Conservation (phyloP, 2,888 invertebrate genomes). For the Eucera pruinosa region DNA sequence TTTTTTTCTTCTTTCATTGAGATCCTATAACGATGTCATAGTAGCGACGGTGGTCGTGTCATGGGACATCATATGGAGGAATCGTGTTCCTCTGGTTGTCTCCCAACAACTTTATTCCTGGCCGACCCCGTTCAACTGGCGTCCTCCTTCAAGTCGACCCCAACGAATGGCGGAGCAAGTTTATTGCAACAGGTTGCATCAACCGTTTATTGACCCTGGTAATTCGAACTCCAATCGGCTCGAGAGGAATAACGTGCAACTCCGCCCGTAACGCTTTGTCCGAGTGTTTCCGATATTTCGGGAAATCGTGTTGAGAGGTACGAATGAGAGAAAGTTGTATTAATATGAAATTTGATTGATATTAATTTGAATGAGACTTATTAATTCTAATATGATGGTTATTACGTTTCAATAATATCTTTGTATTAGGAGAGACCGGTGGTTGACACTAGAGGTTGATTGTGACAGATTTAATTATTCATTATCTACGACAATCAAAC, state of each 20-base stretch:
- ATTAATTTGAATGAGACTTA: neutral
- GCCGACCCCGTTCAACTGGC: constrained; percentile 18
- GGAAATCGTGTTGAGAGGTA: neutral
- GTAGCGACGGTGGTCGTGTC: neutral
- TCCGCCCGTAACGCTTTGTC: constrained; percentile 13
- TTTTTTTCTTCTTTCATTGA: neutral
- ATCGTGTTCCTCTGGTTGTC: constrained; percentile 17
- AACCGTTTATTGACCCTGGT: constrained; percentile 66
- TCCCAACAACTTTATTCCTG: constrained; percentile 35
- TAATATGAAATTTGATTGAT: neutral
- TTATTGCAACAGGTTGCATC: constrained; percentile 80
- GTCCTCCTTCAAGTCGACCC: constrained; percentile 30
- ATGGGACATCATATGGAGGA: constrained; percentile 38
- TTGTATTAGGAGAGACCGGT: too few species aligned
- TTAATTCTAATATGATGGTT: too few species aligned
- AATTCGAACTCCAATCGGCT: constrained; percentile 51
- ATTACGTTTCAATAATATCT: too few species aligned
- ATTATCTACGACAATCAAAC: too few species aligned
- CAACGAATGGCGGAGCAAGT: constrained; percentile 61
- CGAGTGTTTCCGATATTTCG: neutral
- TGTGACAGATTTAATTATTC: too few species aligned
- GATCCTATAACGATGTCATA: neutral
- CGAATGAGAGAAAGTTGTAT: neutral
- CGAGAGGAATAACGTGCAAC: constrained; percentile 27
- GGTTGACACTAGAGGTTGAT: too few species aligned